Base-by-base conservation (phyloP, 2,113 vertebrate species). In the Amazona guildingii region DNA sequence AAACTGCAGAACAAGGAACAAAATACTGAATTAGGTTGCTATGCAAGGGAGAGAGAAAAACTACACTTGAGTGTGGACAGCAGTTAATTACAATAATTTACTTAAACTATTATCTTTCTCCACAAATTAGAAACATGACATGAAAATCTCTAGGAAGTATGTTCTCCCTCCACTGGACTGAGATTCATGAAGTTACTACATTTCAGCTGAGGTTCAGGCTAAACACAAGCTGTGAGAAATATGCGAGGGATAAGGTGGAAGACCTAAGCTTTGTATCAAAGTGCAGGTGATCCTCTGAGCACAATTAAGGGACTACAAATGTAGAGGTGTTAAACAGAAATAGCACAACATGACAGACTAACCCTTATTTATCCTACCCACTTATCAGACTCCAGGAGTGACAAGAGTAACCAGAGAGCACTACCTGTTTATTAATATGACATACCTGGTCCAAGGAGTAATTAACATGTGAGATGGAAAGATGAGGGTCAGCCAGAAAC, bases 401-500 rank as follows among this genome's bases (percentile, higher is more conserved):
- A 5, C 13, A 88, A 75, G 27, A 78, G 27, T 39, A 90, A 83
- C 17, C 43, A 37, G 62, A 83, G n/a, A 83, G 43, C 41, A 74
- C 48, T 19, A 44, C 14, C 8, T 68, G 13, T 72, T 92, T 61
- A 84, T 75, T 82, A 92, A 75, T 21, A 14, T 41, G 33, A 90
- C 97, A 81, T 98, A 99, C 99, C 99, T 99, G 99, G 92, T 99
- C 99, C 59, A 99, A 98, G 96, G 98, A 99, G 90, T 99, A 99
- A 97, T 99, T 99, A 85, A 99, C 98, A 69, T 99, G 99, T 4
- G 99, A 99, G 97, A 99, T 99, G 20, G 99, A 99, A 88, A 99
- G 99, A 97, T 99, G 99, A 13, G 99, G 99, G 97, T 99, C 99
- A 44, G 98, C 98, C 79, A 99, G 98, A 96, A 99, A 99, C 99